Evolutionary conservation across 2,797 vertebrate species (phyloP), one percentile per base, ranked within the genome.

Genomic region (Jordanella pulchra): DNA sequence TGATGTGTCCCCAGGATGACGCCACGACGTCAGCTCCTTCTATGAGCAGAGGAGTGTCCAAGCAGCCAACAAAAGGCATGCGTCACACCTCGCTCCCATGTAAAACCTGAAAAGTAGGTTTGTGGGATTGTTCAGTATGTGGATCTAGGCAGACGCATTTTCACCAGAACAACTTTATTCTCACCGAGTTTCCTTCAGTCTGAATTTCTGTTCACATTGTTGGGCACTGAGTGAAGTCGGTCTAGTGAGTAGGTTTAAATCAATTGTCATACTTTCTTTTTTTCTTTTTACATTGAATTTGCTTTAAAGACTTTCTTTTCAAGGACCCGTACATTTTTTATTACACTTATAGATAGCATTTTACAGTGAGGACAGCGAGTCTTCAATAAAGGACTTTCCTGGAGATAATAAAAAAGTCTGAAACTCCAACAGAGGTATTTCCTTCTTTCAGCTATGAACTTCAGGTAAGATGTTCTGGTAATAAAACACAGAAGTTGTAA

Each of bases 41-140:
- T 69, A 63, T 44, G 44, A 70, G 15, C 30, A 80, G 79, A 89
- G 92, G 93, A 88, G 91, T 94, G 92, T 84, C 89, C 12, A 56
- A 69, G 68, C 68, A 65, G 69, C n/a, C 79, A 80, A 84, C 86
- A 90, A 87, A 66, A 86, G 81, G 71, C 21, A 47, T 84, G 80
- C 87, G 89, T 94, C 89, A 93, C 67, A 23, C 66, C 72, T 84
- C 45, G 67, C 72, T 85, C 64, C 61, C 69, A 82, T 67, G 86
- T 78, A 63, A 91, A 94, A 95, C 94, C 91, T 83, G 94, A 92
- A 94, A 90, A 80, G 91, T 94, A 60, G 82, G 84, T 93, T 93
- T 76, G 25, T 35, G 63, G 73, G 61, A 76, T 69, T 76, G 77
- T 64, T 55, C 74, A 83, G 87, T 81, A 88, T 87, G 84, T 83